These are phyloP conservation scores for Microtus ochrogaster DNA, from an alignment of 2,113 vertebrate genomes.

Conservation along the genomic window DNA sequence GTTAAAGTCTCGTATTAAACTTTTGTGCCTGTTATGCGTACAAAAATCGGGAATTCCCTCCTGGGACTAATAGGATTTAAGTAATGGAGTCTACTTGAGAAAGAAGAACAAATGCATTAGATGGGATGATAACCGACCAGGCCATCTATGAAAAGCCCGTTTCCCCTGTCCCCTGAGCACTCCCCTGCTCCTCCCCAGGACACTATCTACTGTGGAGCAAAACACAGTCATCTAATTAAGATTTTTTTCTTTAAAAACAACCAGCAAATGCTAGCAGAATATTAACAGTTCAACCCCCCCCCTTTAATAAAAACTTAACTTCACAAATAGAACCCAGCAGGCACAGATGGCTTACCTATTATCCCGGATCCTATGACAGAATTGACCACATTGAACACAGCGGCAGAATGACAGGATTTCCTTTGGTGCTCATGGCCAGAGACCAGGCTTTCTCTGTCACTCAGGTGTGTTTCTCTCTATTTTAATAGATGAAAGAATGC, in stretches of 20 bases:
- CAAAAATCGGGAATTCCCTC: background rate
- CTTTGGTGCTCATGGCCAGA: conserved; percentile 72
- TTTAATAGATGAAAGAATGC: conserved; percentile 61
- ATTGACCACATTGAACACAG: conserved; percentile 96
- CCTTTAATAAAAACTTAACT: background rate
- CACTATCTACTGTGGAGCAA: background rate
- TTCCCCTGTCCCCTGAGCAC: background rate
- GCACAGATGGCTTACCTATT: conserved; percentile 89
- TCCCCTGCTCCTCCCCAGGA: too few relatives aligned
- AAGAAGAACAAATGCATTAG: background rate
- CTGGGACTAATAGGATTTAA: background rate
- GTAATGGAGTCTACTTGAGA: background rate
- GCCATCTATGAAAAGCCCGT: background rate
- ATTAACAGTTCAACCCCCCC: background rate
- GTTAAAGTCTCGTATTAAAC: conserved; percentile 16
- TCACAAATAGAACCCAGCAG: conserved; percentile 3
- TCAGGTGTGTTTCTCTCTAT: conserved; percentile 83
- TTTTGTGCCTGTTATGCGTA: background rate
- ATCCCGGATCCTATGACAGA: conserved; percentile 96
- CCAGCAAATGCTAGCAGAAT: background rate
- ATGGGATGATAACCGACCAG: background rate
- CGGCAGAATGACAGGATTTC: conserved; percentile 87
- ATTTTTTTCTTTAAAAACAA: background rate
- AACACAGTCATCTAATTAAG: background rate
- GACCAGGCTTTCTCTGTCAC: conserved; percentile 88